Evolutionary conservation across 2,113 vertebrate genomes (phyloP).

Genomic region (Delphinapterus leucas): DNA sequence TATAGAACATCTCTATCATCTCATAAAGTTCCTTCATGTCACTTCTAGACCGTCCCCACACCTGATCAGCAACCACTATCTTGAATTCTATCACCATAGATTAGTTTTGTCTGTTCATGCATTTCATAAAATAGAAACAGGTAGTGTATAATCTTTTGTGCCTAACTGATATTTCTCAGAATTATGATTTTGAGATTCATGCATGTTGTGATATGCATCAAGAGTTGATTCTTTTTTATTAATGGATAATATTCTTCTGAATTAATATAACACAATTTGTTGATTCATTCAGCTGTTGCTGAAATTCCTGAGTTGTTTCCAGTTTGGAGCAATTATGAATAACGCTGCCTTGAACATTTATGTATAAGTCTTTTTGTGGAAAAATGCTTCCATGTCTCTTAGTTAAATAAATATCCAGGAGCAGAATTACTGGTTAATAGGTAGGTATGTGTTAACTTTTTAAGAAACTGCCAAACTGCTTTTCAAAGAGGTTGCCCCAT

Average conservation of each 20-base stretch:
- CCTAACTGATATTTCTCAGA: not conserved
- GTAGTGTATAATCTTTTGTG: not conserved
- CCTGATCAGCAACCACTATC: not conserved
- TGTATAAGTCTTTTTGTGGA: not conserved
- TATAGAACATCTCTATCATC: not conserved
- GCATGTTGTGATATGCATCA: not conserved
- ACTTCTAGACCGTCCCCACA: not conserved
- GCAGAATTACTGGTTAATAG: not conserved
- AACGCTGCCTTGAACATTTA: not conserved
- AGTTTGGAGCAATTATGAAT: not conserved
- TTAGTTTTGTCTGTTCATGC: not conserved
- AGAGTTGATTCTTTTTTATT: not conserved
- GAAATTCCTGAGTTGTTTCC: not conserved
- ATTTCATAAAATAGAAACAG: not conserved
- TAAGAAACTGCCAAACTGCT: not conserved
- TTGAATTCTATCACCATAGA: not conserved
- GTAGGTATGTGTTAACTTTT: not conserved
- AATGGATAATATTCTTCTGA: not conserved
- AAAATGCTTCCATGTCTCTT: not conserved
- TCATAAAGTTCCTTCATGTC: not conserved
- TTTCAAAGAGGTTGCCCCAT: not conserved
- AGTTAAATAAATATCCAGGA: not conserved
- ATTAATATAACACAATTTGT: not conserved
- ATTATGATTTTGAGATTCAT: not conserved
- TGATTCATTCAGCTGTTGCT: not conserved